phyloP scores from a whole-genome alignment of 2,797 vertebrate species.

The Poecilia gillii region DNA sequence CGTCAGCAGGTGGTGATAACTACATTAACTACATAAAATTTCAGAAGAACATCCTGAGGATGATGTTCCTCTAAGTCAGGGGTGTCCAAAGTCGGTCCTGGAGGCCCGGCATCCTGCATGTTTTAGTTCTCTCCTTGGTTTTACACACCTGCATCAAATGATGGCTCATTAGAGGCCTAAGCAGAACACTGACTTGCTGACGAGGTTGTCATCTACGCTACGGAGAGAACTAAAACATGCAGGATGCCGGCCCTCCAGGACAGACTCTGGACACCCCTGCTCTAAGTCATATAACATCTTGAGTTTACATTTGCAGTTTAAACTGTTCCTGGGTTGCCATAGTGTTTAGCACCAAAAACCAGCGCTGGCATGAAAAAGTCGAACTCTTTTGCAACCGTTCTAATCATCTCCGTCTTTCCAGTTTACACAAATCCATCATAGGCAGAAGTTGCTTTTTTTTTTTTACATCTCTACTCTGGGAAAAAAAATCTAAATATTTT shows the following conservation, averaged over 20 bases:
- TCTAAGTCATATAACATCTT: neutral
- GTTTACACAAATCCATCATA: neutral
- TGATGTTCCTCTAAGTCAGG: neutral
- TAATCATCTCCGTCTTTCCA: neutral
- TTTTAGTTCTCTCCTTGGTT: too few species aligned
- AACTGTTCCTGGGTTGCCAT: neutral
- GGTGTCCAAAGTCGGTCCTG: too few species aligned
- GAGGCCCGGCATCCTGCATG: too few species aligned
- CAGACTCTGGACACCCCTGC: too few species aligned
- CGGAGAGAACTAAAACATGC: too few species aligned
- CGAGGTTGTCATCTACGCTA: too few species aligned
- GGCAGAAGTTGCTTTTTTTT: neutral
- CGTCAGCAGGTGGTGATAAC: neutral
- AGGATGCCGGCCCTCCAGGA: too few species aligned
- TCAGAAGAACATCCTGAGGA: neutral
- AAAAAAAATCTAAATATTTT: too few species aligned
- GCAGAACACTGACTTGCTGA: too few species aligned
- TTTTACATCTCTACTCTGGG: neutral
- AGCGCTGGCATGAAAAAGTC: neutral
- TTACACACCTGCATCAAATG: too few species aligned
- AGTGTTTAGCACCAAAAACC: neutral
- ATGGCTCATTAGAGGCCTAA: too few species aligned
- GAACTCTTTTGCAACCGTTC: neutral
- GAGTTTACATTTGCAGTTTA: neutral
- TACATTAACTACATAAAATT: slow-evolving; percentile 5